Conservation (phyloP, 2,797 vertebrate genomes). For the Thunnus albacares region DNA sequence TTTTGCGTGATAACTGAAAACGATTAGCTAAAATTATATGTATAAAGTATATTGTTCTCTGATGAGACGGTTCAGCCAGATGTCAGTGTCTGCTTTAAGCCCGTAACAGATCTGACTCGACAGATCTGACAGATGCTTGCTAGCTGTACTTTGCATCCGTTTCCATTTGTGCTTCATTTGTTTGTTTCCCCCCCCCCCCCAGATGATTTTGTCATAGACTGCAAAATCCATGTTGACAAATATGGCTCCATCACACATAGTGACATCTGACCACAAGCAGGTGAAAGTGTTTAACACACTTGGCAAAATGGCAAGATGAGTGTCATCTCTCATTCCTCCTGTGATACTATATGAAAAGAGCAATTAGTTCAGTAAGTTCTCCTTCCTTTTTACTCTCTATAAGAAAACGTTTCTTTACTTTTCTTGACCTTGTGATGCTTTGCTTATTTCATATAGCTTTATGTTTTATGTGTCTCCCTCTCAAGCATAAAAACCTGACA, state of each 20-base stretch:
- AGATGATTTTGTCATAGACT: neutral
- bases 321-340: neutral
- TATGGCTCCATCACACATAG: neutral
- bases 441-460: conserved; percentile 13
- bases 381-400: neutral
- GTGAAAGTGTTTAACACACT: conserved; percentile 20
- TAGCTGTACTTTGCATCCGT: neutral
- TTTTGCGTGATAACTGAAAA: conserved; percentile 7
- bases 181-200: too few species aligned
- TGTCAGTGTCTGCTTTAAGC: neutral
- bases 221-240: conserved; percentile 40
- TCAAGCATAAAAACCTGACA: conserved; percentile 38
- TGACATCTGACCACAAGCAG: conserved; percentile 21
- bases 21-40: neutral
- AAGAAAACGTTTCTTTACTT: conserved; percentile 11
- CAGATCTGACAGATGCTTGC: neutral
- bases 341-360: neutral
- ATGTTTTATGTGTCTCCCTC: conserved; percentile 23
- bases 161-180: neutral
- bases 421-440: neutral
- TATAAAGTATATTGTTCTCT: neutral
- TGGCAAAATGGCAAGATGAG: neutral
- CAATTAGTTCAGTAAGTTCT: neutral
- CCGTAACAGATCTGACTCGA: neutral
- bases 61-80: neutral